Base-by-base conservation (phyloP, 2,797 vertebrate species). In the Pseudomugil gertrudae region DNA sequence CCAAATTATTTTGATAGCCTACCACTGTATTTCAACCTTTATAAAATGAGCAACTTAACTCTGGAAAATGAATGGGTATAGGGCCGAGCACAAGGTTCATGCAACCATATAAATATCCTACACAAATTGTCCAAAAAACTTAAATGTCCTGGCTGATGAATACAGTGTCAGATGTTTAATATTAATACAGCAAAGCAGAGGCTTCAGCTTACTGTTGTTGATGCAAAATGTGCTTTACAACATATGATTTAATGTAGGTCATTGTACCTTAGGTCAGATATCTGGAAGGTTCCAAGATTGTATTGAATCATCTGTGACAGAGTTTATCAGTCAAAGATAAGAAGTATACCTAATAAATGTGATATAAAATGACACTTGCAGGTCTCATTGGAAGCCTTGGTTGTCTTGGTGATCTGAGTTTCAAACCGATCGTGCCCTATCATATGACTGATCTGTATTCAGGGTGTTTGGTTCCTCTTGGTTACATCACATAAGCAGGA, bases 401-500 rank as follows among this genome's bases (percentile, higher is more conserved):
- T 40, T 40, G 15, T 79, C 47, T 45, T 57, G 43, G 59, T 60
- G 32, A 58, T 69, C 35, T 52, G 32, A 24, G 15, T 60, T 36
- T 69, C 40, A 15, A 9, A 13, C 13, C 5, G 56, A 52, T 72
- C 69, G 40, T n/a, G 63, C 60, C 66, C 24, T 69, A 71, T 88
- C 82, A 71, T 67, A 57, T 68, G 77, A 81, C 79, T 19, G 47
- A 53, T 64, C 43, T 62, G 80, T 68, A 63, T 72, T 61, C 0
- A 9, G 19, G 14, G 14, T 38, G 52, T 55, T 89, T 88, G 84
- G 87, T 88, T 82, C 77, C 68, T 0, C 57, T 55, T 63, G 35
- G 35, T 63, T 19, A 23, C 55, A 67, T 80, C 73, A 40, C 57
- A 47, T 35, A 27, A 27, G 54, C 61, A 51, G 58, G 75, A 81